Percentiles rank a stretch among this genome's conserved stretches.
These are phyloP conservation scores for Nephrocerus scutellatus DNA, from an alignment of 2,888 invertebrate genomes.

Conservation along the genomic window DNA sequence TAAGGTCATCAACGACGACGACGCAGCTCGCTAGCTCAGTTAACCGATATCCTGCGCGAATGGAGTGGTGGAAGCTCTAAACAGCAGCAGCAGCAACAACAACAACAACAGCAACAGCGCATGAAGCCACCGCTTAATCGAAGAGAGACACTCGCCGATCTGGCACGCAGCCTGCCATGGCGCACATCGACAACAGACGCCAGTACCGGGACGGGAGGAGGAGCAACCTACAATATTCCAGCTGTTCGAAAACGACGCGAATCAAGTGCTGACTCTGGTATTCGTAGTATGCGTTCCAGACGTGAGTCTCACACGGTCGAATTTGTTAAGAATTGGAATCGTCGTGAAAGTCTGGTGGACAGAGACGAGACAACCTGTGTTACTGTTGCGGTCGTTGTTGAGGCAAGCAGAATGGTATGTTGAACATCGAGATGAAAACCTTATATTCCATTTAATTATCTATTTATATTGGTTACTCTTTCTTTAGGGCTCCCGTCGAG, in stretches of 20 bases:
- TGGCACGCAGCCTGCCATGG: constrained; percentile 80
- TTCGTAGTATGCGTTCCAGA: constrained; percentile 67
- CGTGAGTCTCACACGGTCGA: constrained; percentile 71
- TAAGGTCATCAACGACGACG: constrained; percentile 62
- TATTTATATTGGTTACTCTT: not conserved
- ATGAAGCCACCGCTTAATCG: constrained; percentile 66
- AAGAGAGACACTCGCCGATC: constrained; percentile 79
- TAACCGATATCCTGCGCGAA: constrained; percentile 80
- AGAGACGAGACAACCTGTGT: constrained; percentile 37
- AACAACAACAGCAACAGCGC: constrained; percentile 25
- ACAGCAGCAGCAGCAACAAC: constrained; percentile 38
- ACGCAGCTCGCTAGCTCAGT: constrained; percentile 78
- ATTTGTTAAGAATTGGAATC: constrained; percentile 63
- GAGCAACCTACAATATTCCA: constrained; percentile 45
- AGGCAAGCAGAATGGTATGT: constrained; percentile 18
- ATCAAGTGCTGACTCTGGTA: constrained; percentile 80
- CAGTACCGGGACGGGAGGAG: constrained; percentile 29
- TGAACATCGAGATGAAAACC: constrained; percentile 26
- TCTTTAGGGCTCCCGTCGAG: constrained; percentile 49
- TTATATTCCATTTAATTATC: not conserved
- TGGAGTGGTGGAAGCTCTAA: constrained; percentile 67
- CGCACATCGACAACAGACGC: constrained; percentile 58
- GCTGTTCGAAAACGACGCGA: constrained; percentile 69
- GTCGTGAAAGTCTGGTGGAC: constrained; percentile 56
- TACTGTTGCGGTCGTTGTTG: constrained; percentile 30